Percentiles rank a stretch among this genome's conserved stretches.
These are phyloP conservation scores for Syngnathoides biaculeatus DNA, from an alignment of 2,113 vertebrate genomes.

Conservation along the genomic window DNA sequence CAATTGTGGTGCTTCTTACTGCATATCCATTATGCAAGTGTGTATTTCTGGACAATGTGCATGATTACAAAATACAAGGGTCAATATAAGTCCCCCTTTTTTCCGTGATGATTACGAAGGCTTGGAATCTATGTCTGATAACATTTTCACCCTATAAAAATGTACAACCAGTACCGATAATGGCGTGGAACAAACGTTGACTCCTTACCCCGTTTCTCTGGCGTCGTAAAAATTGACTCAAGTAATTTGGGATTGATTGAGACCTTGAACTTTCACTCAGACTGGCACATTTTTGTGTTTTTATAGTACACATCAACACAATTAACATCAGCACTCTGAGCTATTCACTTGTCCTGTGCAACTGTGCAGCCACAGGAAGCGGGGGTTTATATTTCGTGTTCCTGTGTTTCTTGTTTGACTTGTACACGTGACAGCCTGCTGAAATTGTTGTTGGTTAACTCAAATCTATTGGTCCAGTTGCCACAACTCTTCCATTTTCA, in stretches of 20 bases:
- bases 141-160: not conserved
- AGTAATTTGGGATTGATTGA: no score
- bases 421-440: conserved; percentile 14
- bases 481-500: not conserved
- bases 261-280: conserved; percentile 11
- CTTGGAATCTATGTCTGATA: not conserved
- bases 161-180: not conserved
- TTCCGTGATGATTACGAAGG: not conserved
- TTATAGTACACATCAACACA: conserved; percentile 6
- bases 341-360: conserved; percentile 67
- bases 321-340: conserved; percentile 51
- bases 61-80: not conserved
- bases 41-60: not conserved
- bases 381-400: conserved; percentile 16
- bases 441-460: conserved; percentile 36
- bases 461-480: not conserved
- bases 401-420: conserved; percentile 15
- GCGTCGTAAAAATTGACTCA: conserved; percentile 22
- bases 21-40: not conserved
- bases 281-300: conserved; percentile 1
- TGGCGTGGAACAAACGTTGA: not conserved
- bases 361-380: conserved; percentile 38
- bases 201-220: not conserved
- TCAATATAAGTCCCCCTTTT: not conserved
- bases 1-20: not conserved